These are phyloP conservation scores for Conus ventricosus DNA, from an alignment of 1,140 invertebrate genomes.

Conservation along the genomic window DNA sequence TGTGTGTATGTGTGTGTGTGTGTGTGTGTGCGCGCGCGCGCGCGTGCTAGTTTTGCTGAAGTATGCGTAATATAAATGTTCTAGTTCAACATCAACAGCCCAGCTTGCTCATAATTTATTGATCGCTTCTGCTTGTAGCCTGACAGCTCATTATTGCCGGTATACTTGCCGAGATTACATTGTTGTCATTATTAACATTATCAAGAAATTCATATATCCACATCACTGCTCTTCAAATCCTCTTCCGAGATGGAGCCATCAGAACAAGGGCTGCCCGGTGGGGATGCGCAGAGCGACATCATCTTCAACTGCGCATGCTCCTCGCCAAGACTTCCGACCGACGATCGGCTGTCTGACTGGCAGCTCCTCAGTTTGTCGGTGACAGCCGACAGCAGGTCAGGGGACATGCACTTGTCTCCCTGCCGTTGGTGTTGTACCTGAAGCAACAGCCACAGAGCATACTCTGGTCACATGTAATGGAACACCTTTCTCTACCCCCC, in stretches of 20 bases:
- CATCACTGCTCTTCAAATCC: slow-evolving; percentile 33
- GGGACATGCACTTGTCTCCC: not conserved
- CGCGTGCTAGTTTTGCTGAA: too few species aligned
- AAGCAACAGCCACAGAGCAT: not conserved
- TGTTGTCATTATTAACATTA: not conserved
- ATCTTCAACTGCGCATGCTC: slow-evolving; percentile 35
- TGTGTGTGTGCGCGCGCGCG: too few species aligned
- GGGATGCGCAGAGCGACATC: slow-evolving; percentile 31
- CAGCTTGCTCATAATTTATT: too few species aligned
- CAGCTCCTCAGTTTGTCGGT: slow-evolving; percentile 23
- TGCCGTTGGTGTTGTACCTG: slow-evolving; percentile 27
- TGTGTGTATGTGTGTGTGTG: too few species aligned
- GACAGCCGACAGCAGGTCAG: not conserved
- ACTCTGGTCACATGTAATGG: too few species aligned
- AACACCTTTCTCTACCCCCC: too few species aligned
- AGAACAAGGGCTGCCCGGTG: slow-evolving; percentile 26
- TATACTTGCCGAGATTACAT: not conserved
- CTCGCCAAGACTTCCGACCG: slow-evolving; percentile 15
- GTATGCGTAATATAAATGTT: too few species aligned
- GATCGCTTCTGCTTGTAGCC: too few species aligned
- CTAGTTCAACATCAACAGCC: too few species aligned
- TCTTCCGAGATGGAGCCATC: slow-evolving; percentile 31
- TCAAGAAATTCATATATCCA: not conserved
- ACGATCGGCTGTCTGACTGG: slow-evolving; percentile 28
- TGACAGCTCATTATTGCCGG: too few species aligned